Evolutionary conservation across 1,140 invertebrate genomes (phyloP), one percentile per base, ranked within the genome.

Genomic region (Scaptodrosophila lebanonensis): DNA sequence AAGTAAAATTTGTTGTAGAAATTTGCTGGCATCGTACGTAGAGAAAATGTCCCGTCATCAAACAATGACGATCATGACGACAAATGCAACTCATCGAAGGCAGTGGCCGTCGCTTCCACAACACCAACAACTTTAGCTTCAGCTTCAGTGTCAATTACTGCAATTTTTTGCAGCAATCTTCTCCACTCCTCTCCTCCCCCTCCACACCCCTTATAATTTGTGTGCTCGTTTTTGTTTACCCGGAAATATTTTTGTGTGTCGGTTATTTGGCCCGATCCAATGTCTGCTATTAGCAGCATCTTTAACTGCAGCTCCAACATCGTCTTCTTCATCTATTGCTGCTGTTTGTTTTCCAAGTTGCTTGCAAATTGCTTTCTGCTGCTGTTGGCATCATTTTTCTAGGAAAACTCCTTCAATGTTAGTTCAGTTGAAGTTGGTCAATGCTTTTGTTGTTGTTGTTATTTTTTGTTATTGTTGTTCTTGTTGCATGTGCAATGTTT

Each of bases 61-160:
- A 22, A 43, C 35, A 36, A 25, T 22, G 2, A 30, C n/a, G n/a
- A n/a, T n/a, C n/a, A n/a, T n/a, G n/a, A n/a, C n/a, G n/a, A 11
- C 15, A 17, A 12, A 12, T 27, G 29, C n/a, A n/a, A 47, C 39
- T 42, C 5, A 18, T 11, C 9, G n/a, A 39, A 25, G 16, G 29
- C 17, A 13, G 11, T 43, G 43, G 53, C 45, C 50, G 27, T 40
- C 45, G 12, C 45, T 51, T 33, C 57, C 45, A 27, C 54, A 45
- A 38, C 15, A 18, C 22, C 22, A 18, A 32, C 47, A 51, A 33
- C 47, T 50, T 47, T 54, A 64, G 51, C 58, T 56, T 42, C 35
- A 62, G 76, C 77, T 71, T 60, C 67, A 79, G 63, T 67, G 59
- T 79, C 72, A 76, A 76, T 76, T 77, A 77, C 48, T 22, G 52